Evolutionary conservation across 2,888 invertebrate species (phyloP).

Genomic region (Andrena chrysosceles): DNA sequence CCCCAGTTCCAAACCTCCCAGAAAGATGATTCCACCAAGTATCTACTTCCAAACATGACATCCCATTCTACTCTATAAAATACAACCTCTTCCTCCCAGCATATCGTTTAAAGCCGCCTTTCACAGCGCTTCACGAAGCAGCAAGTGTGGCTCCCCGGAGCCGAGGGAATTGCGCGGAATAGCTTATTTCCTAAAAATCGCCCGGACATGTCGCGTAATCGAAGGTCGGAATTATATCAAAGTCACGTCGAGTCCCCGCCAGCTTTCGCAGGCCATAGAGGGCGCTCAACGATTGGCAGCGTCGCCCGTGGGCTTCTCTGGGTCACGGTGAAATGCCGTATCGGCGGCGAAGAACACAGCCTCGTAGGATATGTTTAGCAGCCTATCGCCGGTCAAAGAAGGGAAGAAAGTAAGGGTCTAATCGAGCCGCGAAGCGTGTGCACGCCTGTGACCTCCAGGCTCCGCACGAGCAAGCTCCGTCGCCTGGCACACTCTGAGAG

Average conservation of each 20-base stretch:
- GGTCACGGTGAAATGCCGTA: conserved; percentile 65
- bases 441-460: conserved; percentile 74
- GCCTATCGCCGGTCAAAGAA: conserved; percentile 76
- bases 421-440: conserved; percentile 77
- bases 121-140: no score
- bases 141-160: no score
- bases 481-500: background rate
- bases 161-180: no score
- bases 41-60: no score
- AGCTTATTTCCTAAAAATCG: no score
- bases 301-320: conserved; percentile 40
- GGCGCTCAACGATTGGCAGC: conserved; percentile 21
- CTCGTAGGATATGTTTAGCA: conserved; percentile 77
- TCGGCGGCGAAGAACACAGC: conserved; percentile 54
- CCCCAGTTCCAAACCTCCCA: no score
- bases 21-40: no score
- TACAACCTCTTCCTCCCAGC: no score
- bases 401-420: conserved; percentile 78
- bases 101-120: no score
- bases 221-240: background rate
- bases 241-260: no score
- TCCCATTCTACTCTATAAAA: no score
- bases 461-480: conserved; percentile 44
- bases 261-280: background rate
- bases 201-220: background rate